A percentile compares a stretch with the other conserved stretches of the same genome.
phyloP scores from a whole-genome alignment of 1,140 invertebrate genomes.

The Agrypnia vestita region DNA sequence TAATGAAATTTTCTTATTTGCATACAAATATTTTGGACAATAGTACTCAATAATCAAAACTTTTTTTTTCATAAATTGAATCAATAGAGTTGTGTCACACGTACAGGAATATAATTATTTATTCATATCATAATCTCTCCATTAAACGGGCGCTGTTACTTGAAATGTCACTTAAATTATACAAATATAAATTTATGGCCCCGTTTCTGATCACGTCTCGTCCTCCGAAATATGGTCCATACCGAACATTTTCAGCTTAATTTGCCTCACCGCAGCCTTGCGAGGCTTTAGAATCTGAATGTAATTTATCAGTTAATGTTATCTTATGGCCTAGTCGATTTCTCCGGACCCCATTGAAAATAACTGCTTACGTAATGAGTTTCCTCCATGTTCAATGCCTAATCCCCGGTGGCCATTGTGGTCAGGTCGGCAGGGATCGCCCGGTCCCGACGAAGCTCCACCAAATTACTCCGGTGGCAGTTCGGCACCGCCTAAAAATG shows the following conservation, averaged over 20 bases:
- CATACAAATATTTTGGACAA: too few species aligned
- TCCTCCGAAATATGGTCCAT: background rate
- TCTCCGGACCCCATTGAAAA: conserved; percentile 57
- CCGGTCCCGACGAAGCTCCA: background rate
- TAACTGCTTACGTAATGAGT: conserved; percentile 60
- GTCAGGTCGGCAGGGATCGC: conserved; percentile 3
- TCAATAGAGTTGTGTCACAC: too few species aligned
- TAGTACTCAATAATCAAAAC: too few species aligned
- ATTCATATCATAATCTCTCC: too few species aligned
- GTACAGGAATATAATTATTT: too few species aligned
- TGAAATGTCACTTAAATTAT: too few species aligned
- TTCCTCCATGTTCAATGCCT: conserved; percentile 45
- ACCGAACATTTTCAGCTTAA: conserved; percentile 31
- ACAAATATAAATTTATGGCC: too few species aligned
- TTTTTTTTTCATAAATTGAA: too few species aligned
- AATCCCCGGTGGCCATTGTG: conserved; percentile 56
- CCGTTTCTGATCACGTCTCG: background rate
- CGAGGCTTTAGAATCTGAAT: background rate
- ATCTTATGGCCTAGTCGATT: conserved; percentile 49
- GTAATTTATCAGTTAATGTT: conserved; percentile 54
- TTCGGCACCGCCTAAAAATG: background rate
- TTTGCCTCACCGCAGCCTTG: conserved; percentile 7
- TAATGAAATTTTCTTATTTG: too few species aligned
- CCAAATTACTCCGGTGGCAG: conserved; percentile 9
- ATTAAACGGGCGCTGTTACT: too few species aligned